phyloP scores from a whole-genome alignment of 2,888 invertebrate species.

The Sipha maydis region DNA sequence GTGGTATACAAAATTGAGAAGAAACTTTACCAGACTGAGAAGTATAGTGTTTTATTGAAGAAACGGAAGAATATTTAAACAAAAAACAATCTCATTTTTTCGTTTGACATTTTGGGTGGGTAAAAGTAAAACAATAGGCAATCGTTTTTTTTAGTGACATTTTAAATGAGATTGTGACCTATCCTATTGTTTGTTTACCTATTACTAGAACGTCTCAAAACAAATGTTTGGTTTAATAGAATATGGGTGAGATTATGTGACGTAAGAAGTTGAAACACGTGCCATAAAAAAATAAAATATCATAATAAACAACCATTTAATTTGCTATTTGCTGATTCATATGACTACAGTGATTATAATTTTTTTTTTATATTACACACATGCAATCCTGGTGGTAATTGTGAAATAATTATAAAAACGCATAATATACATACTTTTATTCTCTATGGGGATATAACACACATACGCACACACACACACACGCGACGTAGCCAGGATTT shows the following conservation, averaged over 20 bases:
- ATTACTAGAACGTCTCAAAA: conserved; percentile 29
- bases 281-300: neutral
- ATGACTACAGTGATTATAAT: no score
- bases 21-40: neutral
- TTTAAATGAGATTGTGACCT: conserved; percentile 51
- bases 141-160: conserved; percentile 47
- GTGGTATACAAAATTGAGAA: neutral
- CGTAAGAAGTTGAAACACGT: conserved; percentile 48
- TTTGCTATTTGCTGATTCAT: neutral
- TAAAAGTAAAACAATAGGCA: conserved; percentile 48
- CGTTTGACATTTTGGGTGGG: conserved; percentile 31
- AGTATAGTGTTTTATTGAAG: neutral
- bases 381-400: neutral
- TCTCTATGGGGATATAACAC: neutral
- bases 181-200: conserved; percentile 40
- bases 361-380: neutral
- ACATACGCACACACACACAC: no score
- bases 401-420: neutral
- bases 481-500: no score
- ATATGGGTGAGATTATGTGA: conserved; percentile 49
- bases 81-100: neutral
- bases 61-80: conserved; percentile 6
- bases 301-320: neutral
- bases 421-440: neutral
- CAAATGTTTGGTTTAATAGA: conserved; percentile 24